Evolutionary conservation across 2,113 vertebrate genomes (phyloP).

Genomic region (Eulemur macaco): DNA sequence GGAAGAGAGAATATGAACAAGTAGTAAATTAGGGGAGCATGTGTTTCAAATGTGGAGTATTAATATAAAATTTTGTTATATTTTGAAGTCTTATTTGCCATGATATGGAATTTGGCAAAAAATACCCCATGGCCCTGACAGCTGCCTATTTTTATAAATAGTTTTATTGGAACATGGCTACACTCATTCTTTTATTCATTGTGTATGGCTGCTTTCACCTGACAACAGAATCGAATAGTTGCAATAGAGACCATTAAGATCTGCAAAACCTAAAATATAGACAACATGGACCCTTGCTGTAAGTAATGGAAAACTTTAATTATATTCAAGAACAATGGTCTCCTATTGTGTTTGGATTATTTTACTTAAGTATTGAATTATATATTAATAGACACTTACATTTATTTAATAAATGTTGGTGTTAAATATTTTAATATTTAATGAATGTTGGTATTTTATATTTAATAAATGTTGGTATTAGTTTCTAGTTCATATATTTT

Average conservation of each 20-base stretch:
- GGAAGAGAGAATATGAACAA: neutral
- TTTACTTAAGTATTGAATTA: neutral
- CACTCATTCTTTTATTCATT: neutral
- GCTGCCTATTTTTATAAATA: neutral
- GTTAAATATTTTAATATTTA: neutral
- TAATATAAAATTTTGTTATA: neutral
- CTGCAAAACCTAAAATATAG: neutral
- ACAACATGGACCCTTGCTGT: neutral
- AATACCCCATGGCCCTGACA: neutral
- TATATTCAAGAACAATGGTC: neutral
- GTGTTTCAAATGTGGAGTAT: neutral
- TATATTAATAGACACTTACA: neutral
- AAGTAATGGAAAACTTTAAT: neutral
- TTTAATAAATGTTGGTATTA: neutral
- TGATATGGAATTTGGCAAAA: neutral
- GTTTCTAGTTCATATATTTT: neutral
- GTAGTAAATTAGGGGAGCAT: neutral
- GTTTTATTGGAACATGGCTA: neutral
- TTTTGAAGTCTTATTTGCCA: neutral
- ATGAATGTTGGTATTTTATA: neutral
- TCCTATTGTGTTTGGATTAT: neutral
- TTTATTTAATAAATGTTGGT: neutral
- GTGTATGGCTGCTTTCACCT: neutral
- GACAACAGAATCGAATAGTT: neutral
- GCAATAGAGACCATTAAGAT: neutral